A percentile compares a stretch with the other conserved stretches of the same genome.
Evolutionary conservation across 2,797 vertebrate species (phyloP).

Genomic region (Artibeus lituratus): DNA sequence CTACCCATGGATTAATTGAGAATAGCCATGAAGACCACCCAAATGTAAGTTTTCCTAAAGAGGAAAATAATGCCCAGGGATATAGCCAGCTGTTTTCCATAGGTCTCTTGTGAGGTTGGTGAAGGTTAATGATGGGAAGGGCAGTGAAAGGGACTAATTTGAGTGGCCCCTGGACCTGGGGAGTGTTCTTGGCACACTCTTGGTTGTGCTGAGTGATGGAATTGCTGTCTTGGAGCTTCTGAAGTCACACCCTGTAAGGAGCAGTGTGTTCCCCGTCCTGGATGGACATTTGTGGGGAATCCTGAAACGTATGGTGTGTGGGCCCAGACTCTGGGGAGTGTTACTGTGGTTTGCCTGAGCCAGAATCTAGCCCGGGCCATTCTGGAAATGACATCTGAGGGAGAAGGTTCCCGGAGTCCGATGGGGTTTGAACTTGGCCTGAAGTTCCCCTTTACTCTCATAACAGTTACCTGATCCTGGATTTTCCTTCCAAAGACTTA

Average conservation of each 20-base stretch:
- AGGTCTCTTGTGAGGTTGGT: not conserved
- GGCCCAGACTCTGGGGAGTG: not conserved
- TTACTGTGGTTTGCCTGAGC: conserved; percentile 18
- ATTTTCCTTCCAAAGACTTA: not conserved
- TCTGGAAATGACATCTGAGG: not conserved
- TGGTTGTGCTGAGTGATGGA: not conserved
- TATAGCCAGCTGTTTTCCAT: not conserved
- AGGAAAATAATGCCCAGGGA: not conserved
- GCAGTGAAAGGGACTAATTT: not conserved
- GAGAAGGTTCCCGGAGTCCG: not conserved
- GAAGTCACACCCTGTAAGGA: not conserved
- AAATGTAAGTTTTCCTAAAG: not conserved
- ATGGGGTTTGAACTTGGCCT: not conserved
- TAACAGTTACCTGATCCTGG: not conserved
- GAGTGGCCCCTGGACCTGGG: not conserved
- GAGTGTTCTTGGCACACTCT: not conserved
- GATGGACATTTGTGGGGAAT: not conserved
- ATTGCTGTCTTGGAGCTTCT: not conserved
- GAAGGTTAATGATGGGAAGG: not conserved
- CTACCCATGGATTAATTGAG: not conserved
- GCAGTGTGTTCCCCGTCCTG: not conserved
- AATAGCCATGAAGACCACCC: not conserved
- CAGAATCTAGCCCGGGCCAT: not conserved
- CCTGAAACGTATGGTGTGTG: not conserved
- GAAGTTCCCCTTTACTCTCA: not conserved